These are phyloP conservation scores for Hippolais icterina DNA, from an alignment of 2,113 vertebrate species.

Conservation along the genomic window DNA sequence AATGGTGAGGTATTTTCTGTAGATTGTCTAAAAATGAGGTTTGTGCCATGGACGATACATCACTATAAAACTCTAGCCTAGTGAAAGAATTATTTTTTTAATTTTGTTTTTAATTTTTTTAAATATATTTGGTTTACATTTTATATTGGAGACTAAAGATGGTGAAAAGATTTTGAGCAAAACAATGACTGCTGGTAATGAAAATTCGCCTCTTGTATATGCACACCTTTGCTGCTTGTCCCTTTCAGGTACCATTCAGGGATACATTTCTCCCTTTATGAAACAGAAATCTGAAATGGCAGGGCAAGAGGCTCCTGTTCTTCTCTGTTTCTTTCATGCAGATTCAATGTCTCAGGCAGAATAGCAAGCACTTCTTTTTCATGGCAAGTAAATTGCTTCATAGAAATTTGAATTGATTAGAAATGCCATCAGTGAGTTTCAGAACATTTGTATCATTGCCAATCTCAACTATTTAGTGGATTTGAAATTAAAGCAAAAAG, in stretches of 20 bases:
- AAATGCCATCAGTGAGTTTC: constrained; percentile 28
- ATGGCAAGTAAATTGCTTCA: not conserved
- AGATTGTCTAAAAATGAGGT: not conserved
- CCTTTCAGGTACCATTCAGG: not conserved
- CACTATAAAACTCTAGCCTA: not conserved
- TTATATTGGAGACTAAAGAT: not conserved
- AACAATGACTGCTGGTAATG: not conserved
- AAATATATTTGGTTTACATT: not conserved
- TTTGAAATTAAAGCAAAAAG: constrained; percentile 39
- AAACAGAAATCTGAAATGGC: constrained; percentile 5
- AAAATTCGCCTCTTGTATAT: not conserved
- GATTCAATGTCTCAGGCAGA: not conserved
- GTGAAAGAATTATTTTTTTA: not conserved
- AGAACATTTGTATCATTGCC: not conserved
- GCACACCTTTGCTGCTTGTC: not conserved
- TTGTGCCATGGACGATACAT: not conserved
- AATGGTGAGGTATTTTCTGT: not conserved
- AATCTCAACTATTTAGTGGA: not conserved
- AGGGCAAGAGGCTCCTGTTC: not conserved
- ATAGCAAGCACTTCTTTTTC: not conserved
- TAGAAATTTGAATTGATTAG: constrained; percentile 41
- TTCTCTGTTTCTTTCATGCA: not conserved
- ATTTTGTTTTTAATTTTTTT: not conserved
- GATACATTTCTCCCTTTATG: not conserved
- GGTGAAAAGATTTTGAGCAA: not conserved